A percentile compares a stretch with the other conserved stretches of the same genome.
Evolutionary conservation across 1,140 invertebrate species (phyloP).

Genomic region (Drosophila ercepeae): DNA sequence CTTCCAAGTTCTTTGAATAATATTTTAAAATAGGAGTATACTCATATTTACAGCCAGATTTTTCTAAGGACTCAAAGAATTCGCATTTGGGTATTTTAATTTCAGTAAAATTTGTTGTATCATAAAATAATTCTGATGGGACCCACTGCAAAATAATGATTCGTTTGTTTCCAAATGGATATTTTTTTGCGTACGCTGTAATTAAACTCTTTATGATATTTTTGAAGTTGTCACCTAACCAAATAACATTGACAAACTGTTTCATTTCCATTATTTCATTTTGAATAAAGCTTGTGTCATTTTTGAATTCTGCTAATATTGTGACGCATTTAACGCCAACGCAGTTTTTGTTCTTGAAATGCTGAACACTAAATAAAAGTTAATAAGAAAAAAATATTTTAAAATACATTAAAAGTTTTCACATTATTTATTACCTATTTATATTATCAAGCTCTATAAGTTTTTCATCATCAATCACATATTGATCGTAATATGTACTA

Average conservation of each 20-base stretch:
- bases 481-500: conserved; percentile 53
- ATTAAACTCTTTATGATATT: no score
- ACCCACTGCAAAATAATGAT: conserved; percentile 88
- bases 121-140: conserved; percentile 87
- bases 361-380: conserved; percentile 33
- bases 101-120: conserved; percentile 84
- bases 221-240: no score
- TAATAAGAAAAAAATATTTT: not conserved
- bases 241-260: no score
- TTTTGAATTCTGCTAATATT: no score
- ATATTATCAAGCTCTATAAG: not conserved
- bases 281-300: no score
- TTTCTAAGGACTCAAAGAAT: conserved; percentile 59
- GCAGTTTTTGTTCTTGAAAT: conserved; percentile 49
- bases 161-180: conserved; percentile 75
- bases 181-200: no score
- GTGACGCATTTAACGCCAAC: conserved; percentile 32
- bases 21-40: conserved; percentile 88
- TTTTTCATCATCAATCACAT: conserved; percentile 44
- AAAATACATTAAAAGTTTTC: not conserved
- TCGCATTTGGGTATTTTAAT: conserved; percentile 86
- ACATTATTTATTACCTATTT: conserved; percentile 24
- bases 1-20: conserved; percentile 85
- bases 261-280: no score
- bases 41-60: conserved; percentile 86